Evolutionary conservation across 2,113 vertebrate genomes (phyloP), one percentile per base, ranked within the genome.

Genomic region (Lanius collurio): DNA sequence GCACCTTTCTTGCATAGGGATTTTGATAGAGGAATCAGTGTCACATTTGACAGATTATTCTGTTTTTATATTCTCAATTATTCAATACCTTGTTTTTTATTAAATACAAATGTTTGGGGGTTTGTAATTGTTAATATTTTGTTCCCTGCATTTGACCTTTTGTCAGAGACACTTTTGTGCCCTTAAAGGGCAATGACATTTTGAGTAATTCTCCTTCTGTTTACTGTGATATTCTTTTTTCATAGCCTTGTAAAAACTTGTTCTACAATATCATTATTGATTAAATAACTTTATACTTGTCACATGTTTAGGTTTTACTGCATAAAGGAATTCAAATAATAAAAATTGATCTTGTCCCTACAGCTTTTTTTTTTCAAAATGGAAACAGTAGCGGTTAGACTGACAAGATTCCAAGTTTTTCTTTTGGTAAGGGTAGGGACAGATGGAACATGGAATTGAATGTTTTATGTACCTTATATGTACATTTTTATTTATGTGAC

Each of bases 241-340:
- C 67, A 91, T 88, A 93, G 74, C 39, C 71, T 74, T 80, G 69
- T 94, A 79, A 87, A 90, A 89, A 73, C 52, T 76, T 87, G 41
- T 71, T 82, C 42, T 86, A 22, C 39, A 41, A 69, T 70, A 55
- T 17, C 55, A 49, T 53, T 69, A 52, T 83, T 75, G 87, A 82
- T 47, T 78, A 31, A 76, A 39, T 85, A 88, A 55, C 50, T 91
- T 94, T 59, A 21, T 91, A 26, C 15, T 87, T 96, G 50, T 88
- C 39, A 56, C 6, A 8, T 92, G 62, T 50, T 83, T 88, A 70
- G 15, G 49, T 93, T 92, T 95, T 52, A 83, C 41, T 92, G 46
- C 44, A 63, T 80, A 79, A 82, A 94, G 82, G 4, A 94, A 80
- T 89, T 90, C 87, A 77, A 95, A 94, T 96, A 74, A 87, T 87